These are phyloP conservation scores for Peromyscus polionotus DNA, from an alignment of 2,113 vertebrate genomes.

Conservation along the genomic window DNA sequence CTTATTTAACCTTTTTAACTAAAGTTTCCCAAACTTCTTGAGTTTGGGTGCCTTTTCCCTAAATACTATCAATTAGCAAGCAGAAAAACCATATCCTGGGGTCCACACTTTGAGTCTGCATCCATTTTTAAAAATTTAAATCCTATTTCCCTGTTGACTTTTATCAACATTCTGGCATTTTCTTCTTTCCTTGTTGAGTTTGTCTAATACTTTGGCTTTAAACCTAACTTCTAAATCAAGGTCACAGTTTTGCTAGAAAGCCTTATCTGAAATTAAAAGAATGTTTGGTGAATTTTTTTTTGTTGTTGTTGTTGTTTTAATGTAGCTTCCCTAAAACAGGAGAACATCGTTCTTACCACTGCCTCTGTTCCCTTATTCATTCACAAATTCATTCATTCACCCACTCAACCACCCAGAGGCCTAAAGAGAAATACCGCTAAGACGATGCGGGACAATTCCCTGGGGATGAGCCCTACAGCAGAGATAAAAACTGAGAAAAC, in stretches of 20 bases:
- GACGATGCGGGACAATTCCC: neutral
- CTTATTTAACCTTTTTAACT: slow-evolving; percentile 41
- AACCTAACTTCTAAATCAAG: slow-evolving; percentile 44
- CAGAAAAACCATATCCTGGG: neutral
- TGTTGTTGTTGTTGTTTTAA: too few species aligned
- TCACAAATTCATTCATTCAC: neutral
- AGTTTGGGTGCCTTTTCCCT: slow-evolving; percentile 11
- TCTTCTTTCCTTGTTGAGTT: slow-evolving; percentile 6
- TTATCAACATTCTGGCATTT: neutral
- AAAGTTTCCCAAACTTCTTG: slow-evolving; percentile 12
- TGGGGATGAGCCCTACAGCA: neutral
- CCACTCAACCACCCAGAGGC: neutral
- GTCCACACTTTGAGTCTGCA: neutral
- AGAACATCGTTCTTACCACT: neutral
- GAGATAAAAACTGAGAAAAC: neutral
- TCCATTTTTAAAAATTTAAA: slow-evolving; percentile 24
- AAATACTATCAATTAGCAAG: slow-evolving; percentile 5
- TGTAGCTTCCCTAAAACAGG: neutral
- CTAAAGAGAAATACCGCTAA: neutral
- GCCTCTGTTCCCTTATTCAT: neutral
- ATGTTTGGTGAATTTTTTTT: neutral
- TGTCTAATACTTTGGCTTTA: slow-evolving; percentile 38
- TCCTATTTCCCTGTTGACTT: neutral
- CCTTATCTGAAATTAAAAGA: slow-evolving; percentile 18
- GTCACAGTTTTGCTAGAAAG: neutral